Conservation (phyloP, 2,113 vertebrate genomes). For the Mobula birostris region DNA sequence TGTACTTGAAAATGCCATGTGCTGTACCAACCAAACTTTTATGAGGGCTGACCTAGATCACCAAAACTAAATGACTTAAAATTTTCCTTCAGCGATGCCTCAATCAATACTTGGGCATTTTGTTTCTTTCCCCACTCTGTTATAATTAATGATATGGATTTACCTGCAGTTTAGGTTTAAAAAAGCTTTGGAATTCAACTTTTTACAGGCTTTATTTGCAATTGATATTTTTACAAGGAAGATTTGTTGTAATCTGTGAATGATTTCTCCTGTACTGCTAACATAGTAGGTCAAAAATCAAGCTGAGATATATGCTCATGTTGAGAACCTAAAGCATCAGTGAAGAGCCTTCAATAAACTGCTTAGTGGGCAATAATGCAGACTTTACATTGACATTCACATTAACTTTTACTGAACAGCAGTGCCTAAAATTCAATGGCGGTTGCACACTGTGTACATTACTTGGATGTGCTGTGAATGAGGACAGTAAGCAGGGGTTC, state of each 20-base stretch:
- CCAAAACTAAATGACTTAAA: background rate
- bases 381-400: constrained; percentile 15
- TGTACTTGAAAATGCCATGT: background rate
- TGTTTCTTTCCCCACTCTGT: background rate
- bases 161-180: background rate
- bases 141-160: background rate
- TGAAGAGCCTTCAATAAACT: constrained; percentile 17
- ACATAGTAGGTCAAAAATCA: background rate
- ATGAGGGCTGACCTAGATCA: background rate
- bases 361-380: background rate
- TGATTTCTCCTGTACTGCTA: background rate
- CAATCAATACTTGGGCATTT: background rate
- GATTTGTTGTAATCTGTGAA: background rate
- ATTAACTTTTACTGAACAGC: background rate
- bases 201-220: background rate
- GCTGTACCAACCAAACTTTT: background rate
- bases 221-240: background rate
- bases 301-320: background rate
- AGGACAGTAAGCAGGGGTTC: background rate
- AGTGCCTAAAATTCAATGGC: constrained; percentile 19
- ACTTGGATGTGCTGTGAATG: constrained; percentile 10
- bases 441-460: background rate
- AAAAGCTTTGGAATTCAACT: background rate
- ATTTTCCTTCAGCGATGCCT: background rate
- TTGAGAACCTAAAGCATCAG: background rate